phyloP scores from a whole-genome alignment of 2,888 invertebrate genomes.

The Platypus cylindrus region DNA sequence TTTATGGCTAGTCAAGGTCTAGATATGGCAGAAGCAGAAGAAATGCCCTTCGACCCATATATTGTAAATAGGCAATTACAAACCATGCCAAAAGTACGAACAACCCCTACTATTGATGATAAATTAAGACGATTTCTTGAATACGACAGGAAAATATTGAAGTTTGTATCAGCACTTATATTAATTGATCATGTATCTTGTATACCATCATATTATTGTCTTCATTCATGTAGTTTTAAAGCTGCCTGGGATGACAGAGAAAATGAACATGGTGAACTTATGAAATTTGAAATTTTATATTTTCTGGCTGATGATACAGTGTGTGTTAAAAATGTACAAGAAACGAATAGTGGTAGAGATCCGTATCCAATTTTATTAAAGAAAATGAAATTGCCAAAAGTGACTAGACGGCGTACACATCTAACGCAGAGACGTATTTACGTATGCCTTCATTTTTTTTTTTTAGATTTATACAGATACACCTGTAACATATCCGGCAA shows the following conservation, averaged over 20 bases:
- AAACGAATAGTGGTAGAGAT: constrained; percentile 61
- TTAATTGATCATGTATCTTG: neutral
- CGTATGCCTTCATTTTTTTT: too few relatives aligned
- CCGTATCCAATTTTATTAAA: constrained; percentile 62
- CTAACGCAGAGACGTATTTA: too few relatives aligned
- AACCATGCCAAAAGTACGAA: constrained; percentile 24
- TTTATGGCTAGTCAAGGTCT: constrained; percentile 75
- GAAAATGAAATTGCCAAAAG: constrained; percentile 63
- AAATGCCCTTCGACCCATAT: constrained; percentile 59
- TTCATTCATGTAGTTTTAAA: constrained; percentile 55
- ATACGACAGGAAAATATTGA: constrained; percentile 67
- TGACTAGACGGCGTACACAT: too few relatives aligned
- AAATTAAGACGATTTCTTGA: constrained; percentile 58
- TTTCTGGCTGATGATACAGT: constrained; percentile 73
- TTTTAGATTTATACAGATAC: constrained; percentile 31
- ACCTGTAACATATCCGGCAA: constrained; percentile 48
- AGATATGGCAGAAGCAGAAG: constrained; percentile 55
- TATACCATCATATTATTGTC: constrained; percentile 1
- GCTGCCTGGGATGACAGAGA: constrained; percentile 57
- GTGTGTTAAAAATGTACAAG: constrained; percentile 60
- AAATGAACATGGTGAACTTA: constrained; percentile 43
- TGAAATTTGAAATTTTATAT: constrained; percentile 59
- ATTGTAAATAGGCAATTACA: constrained; percentile 39
- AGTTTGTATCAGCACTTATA: constrained; percentile 33
- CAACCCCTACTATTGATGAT: constrained; percentile 37